These are phyloP conservation scores for Axinella damicornis DNA, from an alignment of 37 sponge, comb jelly and placozoan genomes.

Conservation along the genomic window DNA sequence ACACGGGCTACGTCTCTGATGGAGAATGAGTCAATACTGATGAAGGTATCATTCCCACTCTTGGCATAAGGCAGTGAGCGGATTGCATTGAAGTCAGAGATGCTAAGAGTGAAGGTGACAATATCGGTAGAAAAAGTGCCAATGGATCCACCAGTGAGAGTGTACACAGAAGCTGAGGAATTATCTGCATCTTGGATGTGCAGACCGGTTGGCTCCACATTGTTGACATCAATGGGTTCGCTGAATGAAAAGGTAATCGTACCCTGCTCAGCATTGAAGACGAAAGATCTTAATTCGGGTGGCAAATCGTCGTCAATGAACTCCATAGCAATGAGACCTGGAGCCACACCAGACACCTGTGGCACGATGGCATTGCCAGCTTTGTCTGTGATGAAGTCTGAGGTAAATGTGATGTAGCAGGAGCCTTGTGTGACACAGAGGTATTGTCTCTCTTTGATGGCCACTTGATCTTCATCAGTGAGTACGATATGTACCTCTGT, in stretches of 20 bases:
- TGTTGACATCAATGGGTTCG: slow-evolving; percentile 81
- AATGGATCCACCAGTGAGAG: slow-evolving; percentile 75
- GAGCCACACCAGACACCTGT: slow-evolving; percentile 49
- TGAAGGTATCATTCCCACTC: slow-evolving; percentile 59
- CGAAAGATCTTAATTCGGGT: slow-evolving; percentile 57
- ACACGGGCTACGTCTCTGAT: slow-evolving; percentile 69
- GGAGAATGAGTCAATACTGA: slow-evolving; percentile 71
- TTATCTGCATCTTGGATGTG: slow-evolving; percentile 61
- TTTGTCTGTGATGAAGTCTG: slow-evolving; percentile 70
- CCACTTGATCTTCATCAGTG: slow-evolving; percentile 60
- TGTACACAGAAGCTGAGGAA: slow-evolving; percentile 43
- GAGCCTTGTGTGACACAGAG: slow-evolving; percentile 73
- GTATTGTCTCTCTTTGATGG: slow-evolving; percentile 61
- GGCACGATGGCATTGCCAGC: slow-evolving; percentile 57
- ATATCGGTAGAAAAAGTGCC: slow-evolving; percentile 38
- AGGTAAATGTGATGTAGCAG: slow-evolving; percentile 85
- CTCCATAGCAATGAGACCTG: slow-evolving; percentile 75
- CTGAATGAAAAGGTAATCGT: slow-evolving; percentile 71
- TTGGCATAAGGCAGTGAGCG: slow-evolving; percentile 61
- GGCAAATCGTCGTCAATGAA: slow-evolving; percentile 59
- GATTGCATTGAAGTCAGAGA: slow-evolving; percentile 63
- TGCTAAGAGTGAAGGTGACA: slow-evolving; percentile 58
- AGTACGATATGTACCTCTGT: slow-evolving; percentile 53
- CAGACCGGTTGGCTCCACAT: slow-evolving; percentile 64
- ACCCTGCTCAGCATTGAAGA: slow-evolving; percentile 66